Conservation (phyloP, 2,113 vertebrate genomes). For the Etheostoma spectabile region DNA sequence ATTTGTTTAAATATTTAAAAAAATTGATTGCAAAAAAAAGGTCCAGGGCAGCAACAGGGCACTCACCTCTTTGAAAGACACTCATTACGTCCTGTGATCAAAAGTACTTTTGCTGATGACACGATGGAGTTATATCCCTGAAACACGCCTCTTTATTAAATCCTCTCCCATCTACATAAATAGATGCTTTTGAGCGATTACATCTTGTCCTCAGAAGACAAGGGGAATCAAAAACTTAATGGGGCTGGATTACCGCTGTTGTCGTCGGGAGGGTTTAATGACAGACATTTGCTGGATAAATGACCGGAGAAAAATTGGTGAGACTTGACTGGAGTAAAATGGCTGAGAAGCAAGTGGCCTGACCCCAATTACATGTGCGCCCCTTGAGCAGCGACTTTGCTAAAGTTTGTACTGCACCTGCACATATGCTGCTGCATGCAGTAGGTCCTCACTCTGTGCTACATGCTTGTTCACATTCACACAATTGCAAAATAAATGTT, state of each 20-base stretch:
- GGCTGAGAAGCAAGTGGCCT: conserved; percentile 21
- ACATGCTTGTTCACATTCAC: background rate
- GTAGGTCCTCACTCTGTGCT: background rate
- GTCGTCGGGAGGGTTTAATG: conserved; percentile 38
- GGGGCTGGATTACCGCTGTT: conserved; percentile 46
- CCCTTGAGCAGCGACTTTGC: conserved; percentile 12
- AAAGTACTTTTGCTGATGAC: conserved; percentile 60
- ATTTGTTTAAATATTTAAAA: too few species aligned
- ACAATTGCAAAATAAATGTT: background rate
- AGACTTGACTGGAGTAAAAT: conserved; percentile 30
- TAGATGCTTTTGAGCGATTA: conserved; percentile 74
- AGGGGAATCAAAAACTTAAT: conserved; percentile 60
- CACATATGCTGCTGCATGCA: conserved; percentile 21
- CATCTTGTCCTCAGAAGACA: conserved; percentile 66
- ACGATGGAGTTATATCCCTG: conserved; percentile 59
- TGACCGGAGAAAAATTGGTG: conserved; percentile 15
- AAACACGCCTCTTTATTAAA: conserved; percentile 71
- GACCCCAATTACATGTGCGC: conserved; percentile 48
- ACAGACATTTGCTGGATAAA: conserved; percentile 45
- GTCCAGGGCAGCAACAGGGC: conserved; percentile 51
- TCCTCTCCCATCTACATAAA: conserved; percentile 64
- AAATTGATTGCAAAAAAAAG: conserved; percentile 7
- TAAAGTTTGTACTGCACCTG: conserved; percentile 11
- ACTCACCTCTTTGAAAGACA: conserved; percentile 60
- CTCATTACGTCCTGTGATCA: conserved; percentile 62